Base-by-base conservation (phyloP, 2,888 invertebrate species). In the Amblyteles armatorius region DNA sequence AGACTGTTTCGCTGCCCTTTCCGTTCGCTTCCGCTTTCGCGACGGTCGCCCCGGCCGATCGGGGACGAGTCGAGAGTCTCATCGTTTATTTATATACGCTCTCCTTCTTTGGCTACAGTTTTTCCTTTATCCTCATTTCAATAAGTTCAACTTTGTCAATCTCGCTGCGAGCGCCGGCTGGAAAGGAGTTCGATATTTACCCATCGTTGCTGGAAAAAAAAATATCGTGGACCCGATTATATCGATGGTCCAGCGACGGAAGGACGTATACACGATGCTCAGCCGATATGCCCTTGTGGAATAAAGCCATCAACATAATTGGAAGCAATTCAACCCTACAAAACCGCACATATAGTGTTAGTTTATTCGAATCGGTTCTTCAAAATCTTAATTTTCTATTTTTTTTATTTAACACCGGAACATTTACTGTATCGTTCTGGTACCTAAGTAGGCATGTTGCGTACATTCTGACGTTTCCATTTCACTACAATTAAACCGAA, bases 1-100 rank as follows among this genome's bases (percentile, higher is more conserved):
- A 76, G 76, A 80, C 57, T 48, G 74, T 29, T 71, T 71, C 63
- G 36, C 29, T 63, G 52, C 68, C 63, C 74, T 72, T 84, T 60
- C 55, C 65, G n/a, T 48, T 29, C 29, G 33, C 36, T 48, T 55
- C 44, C 48, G 63, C 19, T 50, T 19, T 50, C 67, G 22, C 40
- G 48, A 72, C 19, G 16, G 48, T 68, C 44, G 48, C 36, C 33
- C 1, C 48, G 5, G 57, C 33, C 22, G 33, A 16, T 29, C 33
- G n/a, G 33, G 57, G 22, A 48, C 48, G 16, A 48, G n/a, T 29
- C 7, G n/a, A 33, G 29, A 33, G 29, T 63, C 63, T 33, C 63
- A 63, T 63, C n/a, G 29, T 29, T 63, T 29, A 71, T 71, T 29
- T 19, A 26, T 60, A 19, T 22, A 48, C 36, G 13, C 26, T 76